These are phyloP conservation scores for Megalopta genalis DNA, from an alignment of 1,140 invertebrate species.

Conservation along the genomic window DNA sequence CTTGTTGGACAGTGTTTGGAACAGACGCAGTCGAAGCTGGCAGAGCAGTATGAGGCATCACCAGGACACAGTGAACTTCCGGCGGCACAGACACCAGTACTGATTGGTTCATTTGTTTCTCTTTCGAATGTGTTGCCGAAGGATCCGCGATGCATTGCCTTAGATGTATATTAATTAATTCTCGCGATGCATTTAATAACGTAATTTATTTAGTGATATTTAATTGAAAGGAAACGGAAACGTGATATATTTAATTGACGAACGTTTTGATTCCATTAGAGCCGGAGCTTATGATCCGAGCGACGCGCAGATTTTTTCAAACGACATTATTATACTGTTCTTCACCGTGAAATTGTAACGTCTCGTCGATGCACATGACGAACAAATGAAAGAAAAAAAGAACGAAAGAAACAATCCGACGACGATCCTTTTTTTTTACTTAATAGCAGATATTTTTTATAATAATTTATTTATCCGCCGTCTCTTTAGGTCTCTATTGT, in stretches of 20 bases:
- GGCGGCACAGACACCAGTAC: constrained; percentile 72
- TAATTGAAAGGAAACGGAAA: constrained; percentile 39
- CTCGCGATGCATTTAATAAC: constrained; percentile 57
- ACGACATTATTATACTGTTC: constrained; percentile 11
- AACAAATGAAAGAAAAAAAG: not conserved
- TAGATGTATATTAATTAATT: constrained; percentile 55
- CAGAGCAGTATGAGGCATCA: constrained; percentile 73
- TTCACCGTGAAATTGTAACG: constrained; percentile 19
- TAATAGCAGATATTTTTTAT: constrained; percentile 48
- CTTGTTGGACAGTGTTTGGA: constrained; percentile 68
- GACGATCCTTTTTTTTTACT: constrained; percentile 42
- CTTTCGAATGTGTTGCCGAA: constrained; percentile 21
- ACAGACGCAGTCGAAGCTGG: constrained; percentile 75
- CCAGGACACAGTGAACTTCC: constrained; percentile 65
- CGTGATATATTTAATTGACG: constrained; percentile 60
- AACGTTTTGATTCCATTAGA: constrained; percentile 44
- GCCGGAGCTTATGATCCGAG: constrained; percentile 5
- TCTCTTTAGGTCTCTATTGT: constrained; percentile 36
- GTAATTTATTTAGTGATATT: constrained; percentile 65
- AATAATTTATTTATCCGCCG: constrained; percentile 52
- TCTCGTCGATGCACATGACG: not conserved
- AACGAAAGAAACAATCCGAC: constrained; percentile 23
- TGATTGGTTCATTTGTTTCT: constrained; percentile 50
- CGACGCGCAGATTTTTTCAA: constrained; percentile 34
- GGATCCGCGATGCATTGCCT: constrained; percentile 50